A percentile compares a stretch with the other conserved stretches of the same genome.
phyloP scores from a whole-genome alignment of 35 echinoderm and acorn worm genomes.

The Hemicentrotus pulcherrimus region DNA sequence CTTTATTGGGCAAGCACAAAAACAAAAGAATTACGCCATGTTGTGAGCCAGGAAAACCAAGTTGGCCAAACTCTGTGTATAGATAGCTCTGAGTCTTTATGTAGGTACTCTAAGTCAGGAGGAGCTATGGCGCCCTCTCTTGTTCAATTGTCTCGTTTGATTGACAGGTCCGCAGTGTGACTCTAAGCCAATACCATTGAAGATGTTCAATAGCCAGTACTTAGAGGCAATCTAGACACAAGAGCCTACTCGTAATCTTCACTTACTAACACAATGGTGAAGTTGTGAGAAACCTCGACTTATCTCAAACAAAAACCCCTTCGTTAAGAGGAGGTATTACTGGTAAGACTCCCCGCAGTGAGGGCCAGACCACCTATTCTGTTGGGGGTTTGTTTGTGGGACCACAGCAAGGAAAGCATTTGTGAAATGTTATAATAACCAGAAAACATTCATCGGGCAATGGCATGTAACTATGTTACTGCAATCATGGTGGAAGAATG shows the following conservation, averaged over 20 bases:
- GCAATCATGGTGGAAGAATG: not conserved
- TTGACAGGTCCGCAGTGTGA: not conserved
- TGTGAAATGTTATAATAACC: not conserved
- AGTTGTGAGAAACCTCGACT: conserved; percentile 31
- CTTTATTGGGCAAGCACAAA: too few species aligned
- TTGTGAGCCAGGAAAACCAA: too few species aligned
- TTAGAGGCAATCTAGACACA: not conserved
- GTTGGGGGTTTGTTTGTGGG: not conserved
- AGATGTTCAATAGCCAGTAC: not conserved
- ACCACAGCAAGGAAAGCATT: not conserved
- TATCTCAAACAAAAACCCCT: not conserved
- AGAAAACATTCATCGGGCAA: not conserved
- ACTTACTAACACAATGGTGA: conserved; percentile 7
- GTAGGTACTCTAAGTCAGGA: too few species aligned
- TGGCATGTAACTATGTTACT: not conserved
- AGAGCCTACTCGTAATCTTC: conserved; percentile 6
- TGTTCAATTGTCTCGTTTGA: not conserved
- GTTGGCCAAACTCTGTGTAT: too few species aligned
- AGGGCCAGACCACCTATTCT: not conserved
- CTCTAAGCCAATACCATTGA: conserved; percentile 36
- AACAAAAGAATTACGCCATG: too few species aligned
- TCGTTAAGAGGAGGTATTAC: not conserved
- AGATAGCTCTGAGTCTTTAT: too few species aligned
- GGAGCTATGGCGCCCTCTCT: not conserved
- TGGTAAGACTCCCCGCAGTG: not conserved